Evolutionary conservation across 2,888 invertebrate genomes (phyloP), one percentile per base, ranked within the genome.

Genomic region (Drosophila phalerata): DNA sequence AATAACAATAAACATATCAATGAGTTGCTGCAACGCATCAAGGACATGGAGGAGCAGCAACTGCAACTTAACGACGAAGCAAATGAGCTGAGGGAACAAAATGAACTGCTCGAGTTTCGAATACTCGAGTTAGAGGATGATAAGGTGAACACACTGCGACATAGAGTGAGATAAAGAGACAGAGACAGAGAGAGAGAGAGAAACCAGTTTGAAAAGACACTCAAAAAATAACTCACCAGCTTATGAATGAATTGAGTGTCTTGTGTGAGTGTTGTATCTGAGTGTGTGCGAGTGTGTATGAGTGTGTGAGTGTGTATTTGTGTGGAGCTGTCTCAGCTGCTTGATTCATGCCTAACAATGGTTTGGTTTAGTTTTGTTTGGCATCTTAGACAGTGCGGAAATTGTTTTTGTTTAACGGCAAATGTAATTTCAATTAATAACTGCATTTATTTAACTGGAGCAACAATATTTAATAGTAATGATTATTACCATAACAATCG

Each of bases 41-140:
- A 92, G 57, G 92, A 92, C 53, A 87, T 93, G 56, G 93, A 94
- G 78, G 93, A 93, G 34, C 92, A 93, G 51, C 94, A 95, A 91
- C 93, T 94, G 90, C 93, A 94, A 72, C 93, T 96, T 42, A 92
- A 94, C 85, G 94, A 95, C 86, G 96, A 96, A 90, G 93, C 95
- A 75, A 94, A 95, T 79, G 96, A 96, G 92, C 94, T 96, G 86
- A 94, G 95, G 81, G 96, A 96, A 91, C 96, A 96, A 91, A 96
- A 96, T 91, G 96, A 96, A 92, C 94, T 96, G 77, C 94, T 96
- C 91, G 96, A 96, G 93, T 96, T 96, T 93, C 93, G 96, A 52
- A 94, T 96, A 79, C 93, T 96, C 78, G 96, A 96, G 92, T 93
- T 96, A 81, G 96, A 96, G 91, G 96, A 96, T 80, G 94, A 94